Evolutionary conservation across 2,888 invertebrate species (phyloP), one percentile per base, ranked within the genome.

Genomic region (Drosophila trichaetosa): DNA sequence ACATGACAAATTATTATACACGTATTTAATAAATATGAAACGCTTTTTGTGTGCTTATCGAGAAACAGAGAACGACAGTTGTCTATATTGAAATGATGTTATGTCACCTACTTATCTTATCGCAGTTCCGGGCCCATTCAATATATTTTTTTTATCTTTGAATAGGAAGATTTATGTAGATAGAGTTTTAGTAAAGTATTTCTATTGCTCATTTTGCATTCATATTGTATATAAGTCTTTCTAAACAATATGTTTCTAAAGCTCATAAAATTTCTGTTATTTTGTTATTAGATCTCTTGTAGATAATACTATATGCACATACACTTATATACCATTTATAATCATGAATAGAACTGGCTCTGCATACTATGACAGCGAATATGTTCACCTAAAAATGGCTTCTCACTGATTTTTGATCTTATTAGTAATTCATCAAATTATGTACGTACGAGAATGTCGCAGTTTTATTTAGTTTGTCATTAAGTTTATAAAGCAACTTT

Each of bases 1-100:
- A 64, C 58, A 62, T 34, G 49, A 38, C 34, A 34, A 4, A 61
- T 29, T 34, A 70, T 52, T 79, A 65, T 79, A 79, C 64, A 79
- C 10, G 34, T 75, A 70, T 57, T 46, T 57, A 70, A 70, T 66
- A 63, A 59, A 56, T 62, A 51, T 57, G 48, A 51, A 52, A 48
- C 24, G 56, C 24, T 74, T 75, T 73, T 69, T 63, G 48, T 75
- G 73, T 63, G 54, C 53, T 34, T 34, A 21, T 33, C n/a, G 21
- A 36, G 18, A 53, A 40, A 48, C 8, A 10, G 13, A 7, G 1
- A 51, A 21, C 27, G 36, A 27, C 27, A 33, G 24, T 7, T 27
- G n/a, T 34, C 18, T 42, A 4, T 16, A 3, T 24, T 8, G 33
- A 10, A 48, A 38, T 13, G 31, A 10, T 27, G 13, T 16, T 24